These are phyloP conservation scores for Oncorhynchus clarkii DNA, from an alignment of 2,113 vertebrate genomes.

Conservation along the genomic window DNA sequence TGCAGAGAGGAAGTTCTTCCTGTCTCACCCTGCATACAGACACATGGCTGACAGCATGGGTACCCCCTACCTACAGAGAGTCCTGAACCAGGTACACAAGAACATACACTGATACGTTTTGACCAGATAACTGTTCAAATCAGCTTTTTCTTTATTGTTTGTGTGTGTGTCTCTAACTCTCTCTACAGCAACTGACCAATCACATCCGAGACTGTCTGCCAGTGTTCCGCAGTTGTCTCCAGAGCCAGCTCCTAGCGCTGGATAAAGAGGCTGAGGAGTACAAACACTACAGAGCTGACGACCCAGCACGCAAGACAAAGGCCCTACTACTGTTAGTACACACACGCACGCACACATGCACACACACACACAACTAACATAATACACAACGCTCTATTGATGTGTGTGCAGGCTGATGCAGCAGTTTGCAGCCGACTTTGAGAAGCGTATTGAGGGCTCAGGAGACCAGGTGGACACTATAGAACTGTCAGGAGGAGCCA, in stretches of 20 bases:
- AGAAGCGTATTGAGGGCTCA: conserved; percentile 89
- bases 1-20: conserved; percentile 80
- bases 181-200: conserved; percentile 87
- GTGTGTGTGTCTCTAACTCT: conserved; percentile 22
- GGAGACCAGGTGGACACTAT: conserved; percentile 89
- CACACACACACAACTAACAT: too few species aligned
- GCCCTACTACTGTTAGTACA: conserved; percentile 85
- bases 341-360: neutral
- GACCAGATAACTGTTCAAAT: too few species aligned
- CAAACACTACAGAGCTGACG: conserved; percentile 81
- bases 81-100: conserved; percentile 75
- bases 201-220: conserved; percentile 89
- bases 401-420: conserved; percentile 80
- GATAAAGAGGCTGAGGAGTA: conserved; percentile 86
- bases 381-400: too few species aligned
- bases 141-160: too few species aligned
- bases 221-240: conserved; percentile 82
- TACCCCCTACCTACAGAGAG: conserved; percentile 79
- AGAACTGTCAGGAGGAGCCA: conserved; percentile 87
- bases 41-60: conserved; percentile 82
- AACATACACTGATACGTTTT: too few species aligned
- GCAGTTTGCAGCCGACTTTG: conserved; percentile 87
- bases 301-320: conserved; percentile 86
- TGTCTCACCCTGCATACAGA: conserved; percentile 74
- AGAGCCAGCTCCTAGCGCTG: conserved; percentile 80